Evolutionary conservation across 2,888 invertebrate genomes (phyloP), one percentile per base, ranked within the genome.

Genomic region (Andrena trimmerana): DNA sequence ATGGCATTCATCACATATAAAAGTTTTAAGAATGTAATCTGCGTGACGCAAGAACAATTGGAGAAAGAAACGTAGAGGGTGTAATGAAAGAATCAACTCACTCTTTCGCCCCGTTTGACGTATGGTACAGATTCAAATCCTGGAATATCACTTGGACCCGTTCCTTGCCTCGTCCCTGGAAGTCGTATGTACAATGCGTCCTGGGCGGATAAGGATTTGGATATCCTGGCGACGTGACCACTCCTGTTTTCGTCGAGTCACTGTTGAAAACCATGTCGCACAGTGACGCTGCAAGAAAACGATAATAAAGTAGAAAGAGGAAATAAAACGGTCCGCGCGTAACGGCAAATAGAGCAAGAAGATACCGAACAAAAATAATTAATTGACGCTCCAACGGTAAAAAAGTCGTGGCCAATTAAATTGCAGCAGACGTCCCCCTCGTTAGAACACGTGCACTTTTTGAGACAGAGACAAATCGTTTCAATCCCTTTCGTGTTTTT

Each of bases 141-240:
- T 96, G 96, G 95, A 98, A 98, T 90, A 96, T 95, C 93, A 98
- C 96, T 95, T 97, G 97, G 88, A 98, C 97, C 91, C 97, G 95
- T 94, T 99, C 98, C 89, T 97, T 97, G 71, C 97, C 97, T 86
- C 97, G 95, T 60, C 98, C 98, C 92, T 97, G 97, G 94, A 99
- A 99, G 92, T 98, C 97, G 94, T 98, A 99, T 91, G 97, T 96
- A 94, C 99, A 99, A 90, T 96, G 96, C 74, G 97, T 96, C 91
- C 97, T 96, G 33, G 96, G 94, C 66, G 97, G 97, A 94, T 98
- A 98, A 66, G 97, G 96, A 79, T 96, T 96, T n/a, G 97, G 98
- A 94, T 97, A 98, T 92, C 97, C 97, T 27, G 98, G 98, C 71
- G 98, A 98, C 63, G 96, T 96, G 89, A 99, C 96, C 42, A 96